phyloP scores from a whole-genome alignment of 2,113 vertebrate species.

The Gymnobelideus leadbeateri region DNA sequence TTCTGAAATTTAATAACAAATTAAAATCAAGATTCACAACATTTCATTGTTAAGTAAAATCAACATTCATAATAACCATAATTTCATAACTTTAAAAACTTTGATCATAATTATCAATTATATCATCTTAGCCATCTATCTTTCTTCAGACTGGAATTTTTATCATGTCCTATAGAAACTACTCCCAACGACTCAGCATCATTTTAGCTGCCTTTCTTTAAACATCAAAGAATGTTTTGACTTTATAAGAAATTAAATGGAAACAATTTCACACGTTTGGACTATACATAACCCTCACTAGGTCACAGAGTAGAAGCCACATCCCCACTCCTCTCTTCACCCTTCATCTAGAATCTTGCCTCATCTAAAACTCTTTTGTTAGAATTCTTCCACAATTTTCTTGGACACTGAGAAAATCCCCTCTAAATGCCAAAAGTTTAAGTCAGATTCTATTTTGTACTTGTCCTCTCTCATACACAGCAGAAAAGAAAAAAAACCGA shows the following conservation, averaged over 20 bases:
- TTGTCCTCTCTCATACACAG: no score
- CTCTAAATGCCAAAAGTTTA: no score
- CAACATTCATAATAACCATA: background rate
- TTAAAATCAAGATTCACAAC: background rate
- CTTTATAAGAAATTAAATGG: background rate
- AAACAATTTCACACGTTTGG: background rate
- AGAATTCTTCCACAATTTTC: background rate
- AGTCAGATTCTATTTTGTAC: no score
- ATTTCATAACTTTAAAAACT: background rate
- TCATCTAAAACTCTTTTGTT: background rate
- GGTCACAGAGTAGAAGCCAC: background rate
- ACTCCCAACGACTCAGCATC: background rate
- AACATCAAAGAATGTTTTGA: background rate
- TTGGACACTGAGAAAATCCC: background rate
- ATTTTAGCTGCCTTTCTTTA: background rate
- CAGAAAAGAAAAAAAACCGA: no score
- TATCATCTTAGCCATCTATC: background rate
- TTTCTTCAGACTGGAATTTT: background rate
- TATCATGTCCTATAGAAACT: background rate
- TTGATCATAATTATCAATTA: background rate
- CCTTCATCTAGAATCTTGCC: background rate
- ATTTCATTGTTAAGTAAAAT: slow-evolving; percentile 16
- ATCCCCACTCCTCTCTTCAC: background rate
- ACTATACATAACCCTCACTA: background rate
- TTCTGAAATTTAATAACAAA: slow-evolving; percentile 29